phyloP scores from a whole-genome alignment of 1,140 invertebrate species.

The Drosophila repleta region DNA sequence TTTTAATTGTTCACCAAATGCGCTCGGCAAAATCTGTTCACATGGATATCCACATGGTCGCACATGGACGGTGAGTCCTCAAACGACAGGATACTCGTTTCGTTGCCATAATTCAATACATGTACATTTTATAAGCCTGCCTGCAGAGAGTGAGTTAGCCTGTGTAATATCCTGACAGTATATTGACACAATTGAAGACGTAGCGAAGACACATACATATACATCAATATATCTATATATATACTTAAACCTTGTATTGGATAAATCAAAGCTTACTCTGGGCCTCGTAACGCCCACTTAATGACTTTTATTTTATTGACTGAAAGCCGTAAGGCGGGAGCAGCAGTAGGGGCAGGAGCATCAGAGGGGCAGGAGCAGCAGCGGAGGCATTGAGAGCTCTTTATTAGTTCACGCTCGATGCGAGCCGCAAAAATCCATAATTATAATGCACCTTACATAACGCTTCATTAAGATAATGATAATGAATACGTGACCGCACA shows the following conservation, averaged over 20 bases:
- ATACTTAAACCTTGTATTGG: neutral
- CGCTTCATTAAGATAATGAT: slow-evolving; percentile 81
- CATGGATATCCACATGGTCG: slow-evolving; percentile 26
- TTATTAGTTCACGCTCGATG: slow-evolving; percentile 49
- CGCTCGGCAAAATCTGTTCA: slow-evolving; percentile 63
- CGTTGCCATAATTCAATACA: slow-evolving; percentile 34
- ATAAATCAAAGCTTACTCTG: slow-evolving; percentile 8
- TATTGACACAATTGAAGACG: slow-evolving; percentile 71
- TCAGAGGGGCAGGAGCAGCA: neutral
- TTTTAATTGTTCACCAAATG: slow-evolving; percentile 80
- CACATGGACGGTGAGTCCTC: slow-evolving; percentile 6
- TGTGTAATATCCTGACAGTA: slow-evolving; percentile 44
- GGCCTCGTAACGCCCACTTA: slow-evolving; percentile 55
- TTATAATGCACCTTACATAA: slow-evolving; percentile 82
- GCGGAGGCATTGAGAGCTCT: slow-evolving; percentile 34
- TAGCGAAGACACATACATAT: neutral
- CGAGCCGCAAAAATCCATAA: slow-evolving; percentile 68
- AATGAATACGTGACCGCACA: slow-evolving; percentile 76
- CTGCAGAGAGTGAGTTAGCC: neutral
- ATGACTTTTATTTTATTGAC: slow-evolving; percentile 77
- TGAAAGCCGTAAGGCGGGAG: slow-evolving; percentile 28
- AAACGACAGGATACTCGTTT: slow-evolving; percentile 20
- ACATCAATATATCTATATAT: neutral
- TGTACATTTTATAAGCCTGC: slow-evolving; percentile 33
- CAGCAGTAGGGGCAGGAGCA: neutral